Percentiles rank a stretch among this genome's conserved stretches.
Conservation (phyloP, 2,888 invertebrate genomes). For the Ormyrus labotus region DNA sequence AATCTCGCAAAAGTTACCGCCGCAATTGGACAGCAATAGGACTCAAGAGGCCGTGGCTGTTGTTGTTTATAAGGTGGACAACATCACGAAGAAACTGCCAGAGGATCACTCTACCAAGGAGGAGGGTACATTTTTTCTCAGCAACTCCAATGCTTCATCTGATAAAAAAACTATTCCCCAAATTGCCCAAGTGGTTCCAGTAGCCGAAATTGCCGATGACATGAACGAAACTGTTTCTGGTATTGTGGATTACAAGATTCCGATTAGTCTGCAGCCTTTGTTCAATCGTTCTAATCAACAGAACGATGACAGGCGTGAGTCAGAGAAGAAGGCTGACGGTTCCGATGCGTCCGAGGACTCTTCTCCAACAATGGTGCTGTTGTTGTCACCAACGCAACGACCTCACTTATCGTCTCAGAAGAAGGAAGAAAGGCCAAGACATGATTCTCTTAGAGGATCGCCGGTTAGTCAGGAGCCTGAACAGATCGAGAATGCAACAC, state of each 20-base stretch:
- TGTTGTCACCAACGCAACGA: conserved; percentile 63
- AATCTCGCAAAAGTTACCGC: conserved; percentile 5
- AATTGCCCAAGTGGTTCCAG: conserved; percentile 59
- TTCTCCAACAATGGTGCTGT: conserved; percentile 64
- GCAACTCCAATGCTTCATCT: conserved; percentile 52
- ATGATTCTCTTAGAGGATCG: neutral
- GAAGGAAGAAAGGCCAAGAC: neutral
- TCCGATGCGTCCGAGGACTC: conserved; percentile 32
- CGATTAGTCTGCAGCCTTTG: conserved; percentile 52
- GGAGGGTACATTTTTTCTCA: conserved; percentile 15
- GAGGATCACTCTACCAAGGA: neutral
- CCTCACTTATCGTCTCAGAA: conserved; percentile 44
- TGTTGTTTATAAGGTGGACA: conserved; percentile 56
- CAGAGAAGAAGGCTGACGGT: neutral
- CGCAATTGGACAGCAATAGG: conserved; percentile 1
- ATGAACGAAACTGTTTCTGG: conserved; percentile 63
- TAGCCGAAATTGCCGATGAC: conserved; percentile 66
- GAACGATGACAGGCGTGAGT: neutral
- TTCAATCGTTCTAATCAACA: conserved; percentile 37
- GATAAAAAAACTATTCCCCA: conserved; percentile 21
- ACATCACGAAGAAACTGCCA: conserved; percentile 46
- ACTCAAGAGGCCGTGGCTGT: conserved; percentile 19
- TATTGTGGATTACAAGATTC: conserved; percentile 67
- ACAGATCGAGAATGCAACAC: conserved; percentile 20
- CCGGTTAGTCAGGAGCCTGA: neutral